Evolutionary conservation across 2,888 invertebrate genomes (phyloP).

Genomic region (Apomyelois bistriatella): DNA sequence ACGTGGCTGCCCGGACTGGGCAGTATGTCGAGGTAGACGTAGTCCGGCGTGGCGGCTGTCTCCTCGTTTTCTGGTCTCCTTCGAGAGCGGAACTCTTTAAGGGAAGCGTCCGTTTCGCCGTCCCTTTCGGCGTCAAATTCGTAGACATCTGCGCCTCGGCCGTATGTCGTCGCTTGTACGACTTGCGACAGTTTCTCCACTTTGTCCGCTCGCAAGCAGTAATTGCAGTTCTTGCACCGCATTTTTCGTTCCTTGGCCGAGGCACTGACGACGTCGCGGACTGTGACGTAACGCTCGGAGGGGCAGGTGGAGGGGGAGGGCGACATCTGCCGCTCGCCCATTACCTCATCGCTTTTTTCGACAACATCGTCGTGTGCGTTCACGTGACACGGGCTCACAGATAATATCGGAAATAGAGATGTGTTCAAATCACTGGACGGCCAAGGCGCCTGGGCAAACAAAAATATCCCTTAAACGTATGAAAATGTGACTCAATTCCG

Average conservation of each 20-base stretch:
- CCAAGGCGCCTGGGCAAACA: not conserved
- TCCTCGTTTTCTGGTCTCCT: not conserved
- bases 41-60: not conserved
- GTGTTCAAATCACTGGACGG: not conserved
- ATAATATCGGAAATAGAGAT: no score
- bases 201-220: not conserved
- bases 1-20: not conserved
- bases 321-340: no score
- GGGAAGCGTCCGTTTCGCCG: not conserved
- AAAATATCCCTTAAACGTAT: no score
- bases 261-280: constrained; percentile 1
- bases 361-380: no score
- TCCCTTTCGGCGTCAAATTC: constrained; percentile 8
- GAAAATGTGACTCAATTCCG: no score
- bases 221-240: constrained; percentile 3
- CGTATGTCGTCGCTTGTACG: not conserved
- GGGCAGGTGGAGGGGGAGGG: constrained; percentile 6
- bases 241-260: not conserved
- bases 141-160: not conserved
- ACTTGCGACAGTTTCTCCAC: not conserved
- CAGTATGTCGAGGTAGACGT: constrained; percentile 1
- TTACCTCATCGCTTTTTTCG: no score
- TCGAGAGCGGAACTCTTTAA: not conserved
- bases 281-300: constrained; percentile 4
- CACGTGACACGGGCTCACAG: no score